Percentiles rank a stretch among this genome's conserved stretches.
Evolutionary conservation across 2,797 vertebrate genomes (phyloP).

Genomic region (Cyprinodon diabolis): DNA sequence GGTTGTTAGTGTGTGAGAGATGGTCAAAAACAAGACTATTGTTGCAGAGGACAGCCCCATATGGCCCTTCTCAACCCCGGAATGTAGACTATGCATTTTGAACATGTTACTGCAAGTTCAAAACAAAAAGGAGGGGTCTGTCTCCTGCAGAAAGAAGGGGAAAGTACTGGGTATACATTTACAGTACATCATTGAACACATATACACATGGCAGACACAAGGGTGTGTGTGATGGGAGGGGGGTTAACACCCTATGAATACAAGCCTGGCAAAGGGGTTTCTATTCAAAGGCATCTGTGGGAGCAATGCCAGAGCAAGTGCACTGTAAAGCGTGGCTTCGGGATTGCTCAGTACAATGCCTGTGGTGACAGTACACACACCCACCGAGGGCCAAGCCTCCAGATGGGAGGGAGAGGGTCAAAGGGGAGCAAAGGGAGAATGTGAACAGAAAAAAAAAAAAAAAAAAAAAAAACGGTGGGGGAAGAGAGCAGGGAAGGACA

Average conservation of each 20-base stretch:
- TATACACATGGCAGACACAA: neutral
- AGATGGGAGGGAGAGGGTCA: constrained; percentile 31
- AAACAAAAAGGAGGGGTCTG: constrained; percentile 48
- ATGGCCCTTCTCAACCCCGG: constrained; percentile 41
- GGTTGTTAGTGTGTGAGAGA: constrained; percentile 36
- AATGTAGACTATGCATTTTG: constrained; percentile 51
- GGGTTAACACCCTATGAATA: constrained; percentile 42
- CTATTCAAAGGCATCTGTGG: constrained; percentile 58
- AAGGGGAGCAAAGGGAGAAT: constrained; percentile 18
- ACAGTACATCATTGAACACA: constrained; percentile 26
- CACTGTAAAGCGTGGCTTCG: constrained; percentile 62
- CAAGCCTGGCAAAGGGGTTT: constrained; percentile 48
- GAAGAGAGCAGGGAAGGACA: constrained; percentile 1
- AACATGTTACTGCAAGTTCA: constrained; percentile 42
- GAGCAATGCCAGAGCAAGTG: constrained; percentile 52
- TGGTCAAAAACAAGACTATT: constrained; percentile 44
- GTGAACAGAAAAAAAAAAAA: constrained; percentile 14
- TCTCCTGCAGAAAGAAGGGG: constrained; percentile 13
- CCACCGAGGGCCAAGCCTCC: constrained; percentile 41
- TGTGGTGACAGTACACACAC: constrained; percentile 54
- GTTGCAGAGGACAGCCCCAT: constrained; percentile 37
- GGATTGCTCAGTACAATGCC: constrained; percentile 55
- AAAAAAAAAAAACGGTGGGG: constrained; percentile 6
- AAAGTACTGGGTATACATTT: constrained; percentile 26
- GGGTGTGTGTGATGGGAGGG: constrained; percentile 10